phyloP scores from a whole-genome alignment of 2,797 vertebrate genomes.

The Pempheris klunzingeri region DNA sequence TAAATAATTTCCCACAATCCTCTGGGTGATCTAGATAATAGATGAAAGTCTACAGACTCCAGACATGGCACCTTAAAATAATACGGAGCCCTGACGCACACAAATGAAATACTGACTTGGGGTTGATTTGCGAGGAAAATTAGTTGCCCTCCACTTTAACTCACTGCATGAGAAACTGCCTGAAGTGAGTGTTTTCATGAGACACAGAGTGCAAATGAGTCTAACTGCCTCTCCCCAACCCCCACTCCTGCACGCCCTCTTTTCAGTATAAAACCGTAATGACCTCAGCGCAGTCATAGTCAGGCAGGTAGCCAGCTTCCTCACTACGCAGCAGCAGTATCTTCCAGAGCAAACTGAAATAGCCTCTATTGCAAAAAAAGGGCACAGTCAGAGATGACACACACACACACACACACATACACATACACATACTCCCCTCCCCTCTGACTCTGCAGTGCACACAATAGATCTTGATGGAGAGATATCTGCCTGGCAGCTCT shows the following conservation, averaged over 20 bases:
- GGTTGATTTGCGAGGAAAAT: constrained; percentile 32
- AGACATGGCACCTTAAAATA: constrained; percentile 16
- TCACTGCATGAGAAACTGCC: constrained; percentile 41
- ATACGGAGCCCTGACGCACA: constrained; percentile 17
- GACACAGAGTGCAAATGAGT: constrained; percentile 44
- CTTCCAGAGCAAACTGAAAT: constrained; percentile 66
- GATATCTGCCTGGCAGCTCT: constrained; percentile 68
- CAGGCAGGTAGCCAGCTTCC: constrained; percentile 77
- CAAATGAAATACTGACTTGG: constrained; percentile 20
- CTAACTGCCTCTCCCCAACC: constrained; percentile 24
- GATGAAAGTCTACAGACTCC: constrained; percentile 1
- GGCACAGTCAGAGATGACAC: constrained; percentile 68
- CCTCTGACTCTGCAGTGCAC: constrained; percentile 28
- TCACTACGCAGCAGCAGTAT: constrained; percentile 61
- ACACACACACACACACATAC: constrained; percentile 5
- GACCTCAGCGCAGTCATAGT: constrained; percentile 68
- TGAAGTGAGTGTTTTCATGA: constrained; percentile 52
- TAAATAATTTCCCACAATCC: no score
- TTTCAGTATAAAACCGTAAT: constrained; percentile 66
- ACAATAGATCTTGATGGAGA: constrained; percentile 69
- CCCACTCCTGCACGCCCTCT: constrained; percentile 24
- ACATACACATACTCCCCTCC: constrained; percentile 1
- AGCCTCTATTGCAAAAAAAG: constrained; percentile 46
- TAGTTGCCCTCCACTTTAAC: constrained; percentile 14
- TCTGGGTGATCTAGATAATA: no score